Conservation (phyloP, 2,797 vertebrate species). For the Arnoldichthys spilopterus region DNA sequence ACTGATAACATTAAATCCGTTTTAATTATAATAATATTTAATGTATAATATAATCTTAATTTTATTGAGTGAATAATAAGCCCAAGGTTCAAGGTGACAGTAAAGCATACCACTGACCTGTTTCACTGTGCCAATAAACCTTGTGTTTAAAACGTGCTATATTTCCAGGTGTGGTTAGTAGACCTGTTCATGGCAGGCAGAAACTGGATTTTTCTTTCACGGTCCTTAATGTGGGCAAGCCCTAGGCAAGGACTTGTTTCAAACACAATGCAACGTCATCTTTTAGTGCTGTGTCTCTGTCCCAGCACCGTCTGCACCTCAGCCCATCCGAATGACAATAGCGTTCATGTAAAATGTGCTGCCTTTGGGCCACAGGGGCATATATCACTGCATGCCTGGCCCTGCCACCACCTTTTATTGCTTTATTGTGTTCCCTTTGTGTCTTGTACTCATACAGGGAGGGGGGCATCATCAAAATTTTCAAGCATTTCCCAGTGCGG, state of each 20-base stretch:
- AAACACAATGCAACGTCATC: conserved; percentile 40
- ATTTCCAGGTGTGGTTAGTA: conserved; percentile 1
- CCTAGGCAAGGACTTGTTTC: conserved; percentile 27
- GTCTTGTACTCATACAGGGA: conserved; percentile 68
- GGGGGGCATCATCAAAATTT: conserved; percentile 75
- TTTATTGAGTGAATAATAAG: background rate
- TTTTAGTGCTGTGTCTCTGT: conserved; percentile 53
- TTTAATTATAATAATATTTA: too few relatives aligned
- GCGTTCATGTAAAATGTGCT: conserved; percentile 79
- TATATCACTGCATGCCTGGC: conserved; percentile 74
- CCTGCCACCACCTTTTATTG: conserved; percentile 76
- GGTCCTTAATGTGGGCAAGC: conserved; percentile 18
- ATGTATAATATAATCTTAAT: background rate
- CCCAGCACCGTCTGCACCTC: conserved; percentile 67
- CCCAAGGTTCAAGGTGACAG: background rate
- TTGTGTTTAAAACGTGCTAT: background rate
- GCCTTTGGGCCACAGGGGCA: conserved; percentile 77
- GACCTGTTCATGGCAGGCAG: conserved; percentile 32
- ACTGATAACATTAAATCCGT: background rate
- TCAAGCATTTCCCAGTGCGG: conserved; percentile 63
- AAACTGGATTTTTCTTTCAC: conserved; percentile 20
- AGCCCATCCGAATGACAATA: conserved; percentile 81
- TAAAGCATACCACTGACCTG: background rate
- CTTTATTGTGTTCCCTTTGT: conserved; percentile 80
- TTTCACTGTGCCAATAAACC: background rate